Evolutionary conservation across 1,140 invertebrate species (phyloP).

Genomic region (Drosophila sucinea): DNA sequence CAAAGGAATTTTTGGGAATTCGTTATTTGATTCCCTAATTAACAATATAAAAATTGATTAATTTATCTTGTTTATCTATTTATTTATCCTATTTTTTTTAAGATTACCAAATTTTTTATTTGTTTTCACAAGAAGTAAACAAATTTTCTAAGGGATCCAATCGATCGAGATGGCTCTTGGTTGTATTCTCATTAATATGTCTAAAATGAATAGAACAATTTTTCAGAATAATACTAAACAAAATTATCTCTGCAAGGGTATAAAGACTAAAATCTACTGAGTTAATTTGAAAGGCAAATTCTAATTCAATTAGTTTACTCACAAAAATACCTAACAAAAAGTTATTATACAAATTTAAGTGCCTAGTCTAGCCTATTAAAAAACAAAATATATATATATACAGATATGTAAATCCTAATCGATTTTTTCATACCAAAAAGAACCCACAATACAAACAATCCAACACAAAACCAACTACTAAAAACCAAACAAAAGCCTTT

Average conservation of each 20-base stretch:
- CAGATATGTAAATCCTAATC: slow-evolving; percentile 4
- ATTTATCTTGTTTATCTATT: no score
- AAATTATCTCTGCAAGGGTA: neutral
- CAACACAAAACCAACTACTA: slow-evolving; percentile 4
- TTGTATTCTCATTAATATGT: no score
- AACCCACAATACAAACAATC: neutral
- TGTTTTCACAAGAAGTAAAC: no score
- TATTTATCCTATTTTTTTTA: no score
- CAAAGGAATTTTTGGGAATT: no score
- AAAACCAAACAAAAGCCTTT: slow-evolving; percentile 7
- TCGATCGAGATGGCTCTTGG: no score
- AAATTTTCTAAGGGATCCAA: no score
- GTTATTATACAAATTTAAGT: slow-evolving; percentile 45
- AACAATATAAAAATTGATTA: no score
- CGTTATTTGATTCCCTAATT: no score
- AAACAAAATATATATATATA: neutral
- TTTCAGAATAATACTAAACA: no score
- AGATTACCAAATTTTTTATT: no score
- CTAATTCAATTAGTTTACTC: neutral
- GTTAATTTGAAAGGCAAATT: neutral
- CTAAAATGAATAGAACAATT: no score
- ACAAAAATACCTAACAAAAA: slow-evolving; percentile 36
- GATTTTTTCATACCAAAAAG: neutral
- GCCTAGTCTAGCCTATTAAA: slow-evolving; percentile 25
- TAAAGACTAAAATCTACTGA: neutral